Percentiles rank a stretch among this genome's conserved stretches.
Evolutionary conservation across 2,888 invertebrate genomes (phyloP).

Genomic region (Agonum fuliginosum): DNA sequence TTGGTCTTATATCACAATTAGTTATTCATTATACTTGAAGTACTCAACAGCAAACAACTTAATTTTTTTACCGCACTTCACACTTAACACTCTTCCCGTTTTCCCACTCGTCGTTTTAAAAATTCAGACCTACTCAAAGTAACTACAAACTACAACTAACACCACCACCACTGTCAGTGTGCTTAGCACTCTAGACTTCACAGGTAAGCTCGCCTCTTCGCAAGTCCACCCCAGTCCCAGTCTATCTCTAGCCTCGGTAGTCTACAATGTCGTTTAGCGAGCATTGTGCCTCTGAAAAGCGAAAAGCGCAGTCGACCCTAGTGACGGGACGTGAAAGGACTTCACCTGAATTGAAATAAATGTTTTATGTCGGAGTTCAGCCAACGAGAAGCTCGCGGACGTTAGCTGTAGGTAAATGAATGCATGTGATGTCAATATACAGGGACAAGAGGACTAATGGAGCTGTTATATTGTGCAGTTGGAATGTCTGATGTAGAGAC

Average conservation of each 20-base stretch:
- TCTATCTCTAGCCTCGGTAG: neutral
- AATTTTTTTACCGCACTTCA: too few species aligned
- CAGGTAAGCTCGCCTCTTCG: too few species aligned
- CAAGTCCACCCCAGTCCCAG: too few species aligned
- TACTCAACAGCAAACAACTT: too few species aligned
- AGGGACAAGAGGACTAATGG: neutral
- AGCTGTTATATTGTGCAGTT: neutral
- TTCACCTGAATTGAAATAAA: constrained; percentile 49
- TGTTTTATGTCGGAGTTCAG: constrained; percentile 50
- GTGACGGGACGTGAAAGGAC: neutral
- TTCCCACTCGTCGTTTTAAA: too few species aligned
- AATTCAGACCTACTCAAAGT: too few species aligned
- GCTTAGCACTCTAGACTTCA: too few species aligned
- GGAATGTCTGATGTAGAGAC: neutral
- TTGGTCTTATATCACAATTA: too few species aligned
- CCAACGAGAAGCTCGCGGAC: constrained; percentile 1
- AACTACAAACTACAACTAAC: too few species aligned
- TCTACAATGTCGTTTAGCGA: neutral
- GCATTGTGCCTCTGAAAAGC: neutral
- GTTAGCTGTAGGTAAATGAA: constrained; percentile 17
- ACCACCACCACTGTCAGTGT: too few species aligned
- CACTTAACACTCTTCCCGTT: too few species aligned
- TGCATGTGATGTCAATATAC: neutral
- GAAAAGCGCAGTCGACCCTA: constrained; percentile 22
- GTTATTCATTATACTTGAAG: too few species aligned